Conservation (phyloP, 1,140 invertebrate genomes). For the Paracyclopina nana region DNA sequence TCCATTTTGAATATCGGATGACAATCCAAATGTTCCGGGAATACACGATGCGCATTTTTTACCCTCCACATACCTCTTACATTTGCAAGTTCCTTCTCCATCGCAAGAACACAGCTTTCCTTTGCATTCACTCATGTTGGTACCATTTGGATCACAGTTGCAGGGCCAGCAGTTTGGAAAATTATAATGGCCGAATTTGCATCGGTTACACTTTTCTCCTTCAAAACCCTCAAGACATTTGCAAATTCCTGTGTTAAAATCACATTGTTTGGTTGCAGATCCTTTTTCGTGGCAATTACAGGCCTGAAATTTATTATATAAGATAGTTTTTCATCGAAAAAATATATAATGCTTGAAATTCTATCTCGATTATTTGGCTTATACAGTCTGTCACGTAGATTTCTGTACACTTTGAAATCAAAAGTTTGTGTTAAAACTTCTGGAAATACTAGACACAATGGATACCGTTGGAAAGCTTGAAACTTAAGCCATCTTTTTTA, state of each 20-base stretch:
- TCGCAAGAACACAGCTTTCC: not conserved
- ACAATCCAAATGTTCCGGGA: conserved; percentile 57
- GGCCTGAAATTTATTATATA: too few relatives aligned
- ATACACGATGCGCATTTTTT: conserved; percentile 61
- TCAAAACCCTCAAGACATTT: conserved; percentile 55
- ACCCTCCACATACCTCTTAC: conserved; percentile 51
- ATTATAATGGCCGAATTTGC: conserved; percentile 62
- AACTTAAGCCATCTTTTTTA: too few relatives aligned
- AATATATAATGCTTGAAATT: too few relatives aligned
- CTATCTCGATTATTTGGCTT: too few relatives aligned
- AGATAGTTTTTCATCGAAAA: too few relatives aligned
- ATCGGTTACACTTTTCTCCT: conserved; percentile 55
- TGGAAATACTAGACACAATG: too few relatives aligned
- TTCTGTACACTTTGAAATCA: too few relatives aligned
- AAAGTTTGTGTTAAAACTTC: too few relatives aligned
- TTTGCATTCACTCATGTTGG: conserved; percentile 33
- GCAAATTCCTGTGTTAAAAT: conserved; percentile 36
- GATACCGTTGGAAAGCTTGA: too few relatives aligned
- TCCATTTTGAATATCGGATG: conserved; percentile 43
- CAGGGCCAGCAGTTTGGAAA: conserved; percentile 70
- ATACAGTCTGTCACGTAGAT: too few relatives aligned
- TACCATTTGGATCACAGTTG: conserved; percentile 48
- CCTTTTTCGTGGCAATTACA: conserved; percentile 55
- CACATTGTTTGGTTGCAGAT: conserved; percentile 47
- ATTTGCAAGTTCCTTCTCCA: conserved; percentile 8